Evolutionary conservation across 2,888 invertebrate species (phyloP).

Genomic region (Holacanthella duospinosa): DNA sequence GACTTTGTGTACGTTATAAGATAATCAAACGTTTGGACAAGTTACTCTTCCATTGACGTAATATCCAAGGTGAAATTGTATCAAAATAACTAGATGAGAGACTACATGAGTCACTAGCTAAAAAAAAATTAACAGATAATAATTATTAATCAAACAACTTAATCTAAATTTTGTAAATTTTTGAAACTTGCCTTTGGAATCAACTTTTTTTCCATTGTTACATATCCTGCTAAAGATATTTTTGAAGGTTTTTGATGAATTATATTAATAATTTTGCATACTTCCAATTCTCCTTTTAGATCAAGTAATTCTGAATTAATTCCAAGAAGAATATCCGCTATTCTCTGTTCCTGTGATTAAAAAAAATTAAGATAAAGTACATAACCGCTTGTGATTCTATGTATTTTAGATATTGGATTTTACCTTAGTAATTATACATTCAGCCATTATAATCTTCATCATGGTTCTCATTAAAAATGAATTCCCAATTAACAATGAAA

Average conservation of each 20-base stretch:
- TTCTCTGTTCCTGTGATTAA: not conserved
- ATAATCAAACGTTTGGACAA: no score
- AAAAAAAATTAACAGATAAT: not conserved
- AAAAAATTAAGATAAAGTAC: not conserved
- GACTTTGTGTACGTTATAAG: no score
- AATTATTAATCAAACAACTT: not conserved
- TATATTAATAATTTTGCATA: not conserved
- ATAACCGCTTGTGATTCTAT: no score
- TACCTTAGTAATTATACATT: not conserved
- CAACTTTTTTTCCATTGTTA: not conserved
- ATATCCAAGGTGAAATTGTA: not conserved
- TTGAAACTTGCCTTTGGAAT: not conserved
- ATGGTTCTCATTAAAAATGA: not conserved
- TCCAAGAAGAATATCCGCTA: not conserved
- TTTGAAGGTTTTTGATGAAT: not conserved
- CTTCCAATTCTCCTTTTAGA: not conserved
- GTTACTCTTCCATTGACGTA: no score
- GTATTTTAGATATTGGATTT: no score
- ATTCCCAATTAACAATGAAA: not conserved
- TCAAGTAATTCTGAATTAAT: not conserved
- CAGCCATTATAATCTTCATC: constrained; percentile 2
- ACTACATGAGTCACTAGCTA: not conserved
- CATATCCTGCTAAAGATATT: not conserved
- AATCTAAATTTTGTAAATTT: not conserved
- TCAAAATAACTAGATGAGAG: not conserved